phyloP scores from a whole-genome alignment of 2,113 vertebrate genomes.

The Salvelinus namaycush region DNA sequence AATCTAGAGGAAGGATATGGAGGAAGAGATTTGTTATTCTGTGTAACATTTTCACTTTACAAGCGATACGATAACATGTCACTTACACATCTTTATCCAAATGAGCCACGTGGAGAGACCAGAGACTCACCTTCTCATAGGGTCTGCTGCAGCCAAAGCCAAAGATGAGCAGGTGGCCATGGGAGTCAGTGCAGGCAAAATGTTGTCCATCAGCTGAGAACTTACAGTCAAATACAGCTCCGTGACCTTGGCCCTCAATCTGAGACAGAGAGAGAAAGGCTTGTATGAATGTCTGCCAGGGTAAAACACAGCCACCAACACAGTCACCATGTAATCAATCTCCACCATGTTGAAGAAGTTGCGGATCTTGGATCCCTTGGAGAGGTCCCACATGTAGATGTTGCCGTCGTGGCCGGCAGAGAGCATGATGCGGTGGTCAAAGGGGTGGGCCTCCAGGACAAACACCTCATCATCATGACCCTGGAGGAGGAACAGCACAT shows the following conservation, averaged over 20 bases:
- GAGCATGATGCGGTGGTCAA: constrained; percentile 92
- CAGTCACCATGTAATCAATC: background rate
- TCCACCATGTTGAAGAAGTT: constrained; percentile 98
- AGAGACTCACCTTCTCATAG: constrained; percentile 88
- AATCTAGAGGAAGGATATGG: constrained; percentile 75
- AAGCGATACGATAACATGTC: too few species aligned
- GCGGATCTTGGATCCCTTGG: constrained; percentile 90
- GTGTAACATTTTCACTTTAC: too few species aligned
- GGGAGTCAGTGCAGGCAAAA: constrained; percentile 97
- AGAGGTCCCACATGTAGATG: constrained; percentile 95
- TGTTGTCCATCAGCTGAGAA: constrained; percentile 96
- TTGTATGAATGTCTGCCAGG: background rate
- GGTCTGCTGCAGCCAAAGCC: constrained; percentile 94
- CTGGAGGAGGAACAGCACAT: constrained; percentile 60
- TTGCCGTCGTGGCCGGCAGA: constrained; percentile 97
- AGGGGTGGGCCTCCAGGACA: constrained; percentile 94
- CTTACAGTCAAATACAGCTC: constrained; percentile 98
- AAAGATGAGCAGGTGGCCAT: constrained; percentile 94
- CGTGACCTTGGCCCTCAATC: constrained; percentile 98
- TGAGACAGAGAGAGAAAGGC: constrained; percentile 48
- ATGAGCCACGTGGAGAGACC: background rate
- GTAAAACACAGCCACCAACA: background rate
- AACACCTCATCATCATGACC: constrained; percentile 97
- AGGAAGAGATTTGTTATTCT: background rate
- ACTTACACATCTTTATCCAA: background rate